Base-by-base conservation (phyloP, 2,113 vertebrate genomes). In the Hemicordylus capensis region DNA sequence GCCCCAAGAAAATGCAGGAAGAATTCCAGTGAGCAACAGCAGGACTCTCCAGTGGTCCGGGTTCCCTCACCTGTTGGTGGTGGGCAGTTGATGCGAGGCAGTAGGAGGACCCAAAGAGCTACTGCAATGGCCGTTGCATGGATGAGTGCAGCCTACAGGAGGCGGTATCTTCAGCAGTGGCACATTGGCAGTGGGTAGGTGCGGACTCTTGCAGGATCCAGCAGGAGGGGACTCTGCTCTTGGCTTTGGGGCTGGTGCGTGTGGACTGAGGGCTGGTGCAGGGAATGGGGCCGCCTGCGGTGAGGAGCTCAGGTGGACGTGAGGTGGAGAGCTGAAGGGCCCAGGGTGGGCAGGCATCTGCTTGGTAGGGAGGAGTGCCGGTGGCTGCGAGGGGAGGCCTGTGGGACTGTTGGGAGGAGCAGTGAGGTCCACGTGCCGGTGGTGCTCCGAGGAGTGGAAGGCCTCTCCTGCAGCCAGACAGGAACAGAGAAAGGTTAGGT, bases 321-420 rank as follows among this genome's bases (percentile, higher is more conserved):
- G 97, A 39, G 93, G 91, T 0, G 92, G 89, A 10, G 95, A 96
- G 86, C 92, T 69, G 0, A 96, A 96, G 88, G 95, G 95, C 83
- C 95, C 93, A 0, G 91, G 37, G 24, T 98, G 97, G 85, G 96
- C 95, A 28, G 97, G 95, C 2, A 89, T 96, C 84, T 96, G 96
- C 93, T 98, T 98, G 90, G 97, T 93, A 19, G 98, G 96, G 79
- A 97, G 89, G 93, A 98, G 96, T 42, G 96, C 96, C 84, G 97
- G 96, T 34, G 97, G 97, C 95, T 98, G 98, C 64, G 98, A 98
- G 54, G 97, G 97, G 85, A 99, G 96, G 88, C 98, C 97, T 0
- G 98, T 99, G 90, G 99, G 99, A 90, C 99, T 99, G 94, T 99
- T 99, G 91, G 99, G 99, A 79, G 98, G 98, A 95, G 97, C 99